Base-by-base conservation (phyloP, 2,888 invertebrate species). In the Drosophila mimetica region DNA sequence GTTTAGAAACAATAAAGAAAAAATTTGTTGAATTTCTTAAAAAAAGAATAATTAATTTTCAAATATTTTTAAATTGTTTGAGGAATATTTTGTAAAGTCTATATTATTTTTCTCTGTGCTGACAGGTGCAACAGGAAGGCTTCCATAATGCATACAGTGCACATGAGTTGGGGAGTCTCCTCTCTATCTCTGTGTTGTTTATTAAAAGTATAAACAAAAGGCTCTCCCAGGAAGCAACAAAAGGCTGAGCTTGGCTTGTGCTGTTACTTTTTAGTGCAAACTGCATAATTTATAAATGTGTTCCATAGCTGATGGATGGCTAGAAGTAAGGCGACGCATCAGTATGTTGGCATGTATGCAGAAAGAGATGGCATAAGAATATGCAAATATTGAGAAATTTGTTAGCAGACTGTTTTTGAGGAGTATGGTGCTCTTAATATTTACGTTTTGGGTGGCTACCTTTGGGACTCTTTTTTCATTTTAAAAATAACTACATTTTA, bases 241-340 rank as follows among this genome's bases (percentile, higher is more conserved):
- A 69, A 63, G 73, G 30, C 74, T 59, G 58, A 42, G 42, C 39
- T 28, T 6, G 37, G 37, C 63, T 42, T 28, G 39, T 52, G 48
- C 22, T 52, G 72, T 73, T 73, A 82, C 76, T 85, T 88, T 87
- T 82, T 72, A 82, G 88, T 75, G 83, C 66, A 78, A 64, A 60
- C 79, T 86, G 76, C 65, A 81, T 88, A 83, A 88, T 88, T 88
- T 79, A 86, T 86, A 57, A 70, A 59, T 44, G 71, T 63, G 59
- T 42, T 54, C 44, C 74, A 79, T 22, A 44, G 53, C 60, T 83
- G 65, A 76, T 71, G 67, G 46, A 81, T 69, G 61, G 72, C 36
- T 48, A 14, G 32, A 71, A 51, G 52, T 22, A 42, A 67, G 71
- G 57, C 57, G 39, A 41, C 51, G 34, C 54, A 47, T 71, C 39